Evolutionary conservation across 2,797 vertebrate genomes (phyloP), one percentile per base, ranked within the genome.

Genomic region (Gouania willdenowi): DNA sequence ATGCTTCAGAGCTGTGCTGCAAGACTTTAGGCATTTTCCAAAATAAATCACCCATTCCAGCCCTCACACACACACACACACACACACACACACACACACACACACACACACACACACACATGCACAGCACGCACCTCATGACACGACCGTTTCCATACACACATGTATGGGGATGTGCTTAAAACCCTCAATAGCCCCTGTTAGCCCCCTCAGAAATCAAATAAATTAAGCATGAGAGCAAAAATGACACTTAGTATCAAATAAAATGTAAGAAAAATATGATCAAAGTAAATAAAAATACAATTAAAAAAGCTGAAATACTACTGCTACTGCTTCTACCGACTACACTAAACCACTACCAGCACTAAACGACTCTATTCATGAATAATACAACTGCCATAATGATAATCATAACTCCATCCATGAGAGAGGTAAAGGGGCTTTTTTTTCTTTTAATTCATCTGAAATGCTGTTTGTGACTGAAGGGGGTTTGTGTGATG

Each of bases 361-460:
- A 55, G 62, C 70, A 79, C 65, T 69, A 53, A 67, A 83, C 67
- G 10, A 76, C 61, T 73, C 14, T 57, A 63, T 66, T 64, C 50
- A 78, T 70, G 52, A 69, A 72, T 57, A 74, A 67, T 62, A 65
- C 49, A 75, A 85, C 70, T 77, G 77, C 66, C 65, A 64, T 69
- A 69, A 71, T 73, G 65, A 75, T 56, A 73, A 67, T 61, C 53
- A 51, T 46, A 76, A 78, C 76, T 78, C 59, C 76, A 74, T 83
- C 77, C 79, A 79, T 84, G 71, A 86, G 77, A 84, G 85, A 86
- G 86, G 85, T 87, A 86, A 84, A 82, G 82, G 86, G 84, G 79
- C 78, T 79, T 83, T 55, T 77, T 81, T 63, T 81, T 71, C 62
- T 79, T 13, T 19, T 19, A 3, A 19, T 23, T 23, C 67, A 71